phyloP scores from a whole-genome alignment of 2,888 invertebrate genomes.

The Chorisops tibialis region DNA sequence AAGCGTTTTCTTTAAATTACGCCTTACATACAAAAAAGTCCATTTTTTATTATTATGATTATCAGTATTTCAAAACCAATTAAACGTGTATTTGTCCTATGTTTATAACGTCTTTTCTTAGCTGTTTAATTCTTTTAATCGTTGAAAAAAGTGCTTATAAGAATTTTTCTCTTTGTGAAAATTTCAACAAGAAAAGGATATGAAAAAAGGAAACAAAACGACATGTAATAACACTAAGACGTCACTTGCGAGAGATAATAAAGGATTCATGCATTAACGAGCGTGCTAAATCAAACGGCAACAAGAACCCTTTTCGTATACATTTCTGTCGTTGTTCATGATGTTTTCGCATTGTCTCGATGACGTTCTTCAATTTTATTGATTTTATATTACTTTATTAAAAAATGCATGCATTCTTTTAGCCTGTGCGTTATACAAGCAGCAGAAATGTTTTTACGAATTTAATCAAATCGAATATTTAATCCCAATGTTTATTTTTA shows the following conservation, averaged over 20 bases:
- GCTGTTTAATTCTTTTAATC: no score
- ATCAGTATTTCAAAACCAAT: constrained; percentile 7
- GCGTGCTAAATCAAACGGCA: constrained; percentile 22
- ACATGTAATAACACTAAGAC: constrained; percentile 18
- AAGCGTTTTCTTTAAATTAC: no score
- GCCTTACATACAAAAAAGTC: no score
- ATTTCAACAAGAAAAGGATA: background rate
- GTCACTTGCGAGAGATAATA: background rate
- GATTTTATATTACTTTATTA: constrained; percentile 1
- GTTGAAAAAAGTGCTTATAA: constrained; percentile 2
- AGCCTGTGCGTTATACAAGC: background rate
- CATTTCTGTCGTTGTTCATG: constrained; percentile 5
- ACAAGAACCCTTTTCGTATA: constrained; percentile 2
- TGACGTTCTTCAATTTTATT: constrained; percentile 10
- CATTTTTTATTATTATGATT: no score
- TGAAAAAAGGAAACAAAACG: constrained; percentile 1
- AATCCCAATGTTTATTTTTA: no score
- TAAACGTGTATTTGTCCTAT: constrained; percentile 7
- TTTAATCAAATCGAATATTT: no score
- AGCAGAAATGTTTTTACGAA: background rate
- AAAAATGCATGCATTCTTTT: constrained; percentile 15
- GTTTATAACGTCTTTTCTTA: no score
- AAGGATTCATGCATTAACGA: constrained; percentile 20
- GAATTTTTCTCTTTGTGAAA: constrained; percentile 13
- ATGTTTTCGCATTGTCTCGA: constrained; percentile 4